Percentiles rank a stretch among this genome's conserved stretches.
These are phyloP conservation scores for Kuschelorhynchus macadamiae DNA, from an alignment of 2,888 invertebrate species.

Conservation along the genomic window DNA sequence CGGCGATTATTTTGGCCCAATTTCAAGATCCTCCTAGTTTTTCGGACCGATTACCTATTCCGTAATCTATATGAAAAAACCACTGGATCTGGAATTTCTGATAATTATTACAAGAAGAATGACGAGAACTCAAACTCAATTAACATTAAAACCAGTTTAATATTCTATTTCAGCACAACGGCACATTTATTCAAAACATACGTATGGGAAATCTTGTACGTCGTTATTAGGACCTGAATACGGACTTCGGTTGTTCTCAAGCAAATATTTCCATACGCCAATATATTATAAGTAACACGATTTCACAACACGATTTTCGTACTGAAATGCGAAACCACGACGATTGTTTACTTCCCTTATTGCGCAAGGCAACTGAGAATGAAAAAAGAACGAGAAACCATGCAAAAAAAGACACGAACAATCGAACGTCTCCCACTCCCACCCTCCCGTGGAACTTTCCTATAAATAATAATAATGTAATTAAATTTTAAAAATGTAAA, in stretches of 20 bases:
- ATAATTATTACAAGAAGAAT: too few species aligned
- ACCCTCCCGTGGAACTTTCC: not conserved
- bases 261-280: not conserved
- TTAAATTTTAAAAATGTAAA: not conserved
- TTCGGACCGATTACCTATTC: not conserved
- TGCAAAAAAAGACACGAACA: too few species aligned
- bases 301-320: not conserved
- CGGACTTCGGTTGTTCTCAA: not conserved
- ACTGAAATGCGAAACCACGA: conserved; percentile 4
- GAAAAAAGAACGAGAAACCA: too few species aligned
- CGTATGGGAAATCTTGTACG: not conserved
- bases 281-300: not conserved
- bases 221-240: not conserved
- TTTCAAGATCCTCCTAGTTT: conserved; percentile 16
- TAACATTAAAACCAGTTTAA: too few species aligned
- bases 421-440: not conserved
- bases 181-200: not conserved
- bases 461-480: not conserved
- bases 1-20: conserved; percentile 48
- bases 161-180: not conserved
- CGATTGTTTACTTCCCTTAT: conserved; percentile 34
- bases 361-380: conserved; percentile 22
- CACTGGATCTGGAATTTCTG: too few species aligned
- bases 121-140: too few species aligned
- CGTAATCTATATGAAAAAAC: too few species aligned